Conservation (phyloP, 2,888 invertebrate genomes). For the Mesorhabditis sp. region DNA sequence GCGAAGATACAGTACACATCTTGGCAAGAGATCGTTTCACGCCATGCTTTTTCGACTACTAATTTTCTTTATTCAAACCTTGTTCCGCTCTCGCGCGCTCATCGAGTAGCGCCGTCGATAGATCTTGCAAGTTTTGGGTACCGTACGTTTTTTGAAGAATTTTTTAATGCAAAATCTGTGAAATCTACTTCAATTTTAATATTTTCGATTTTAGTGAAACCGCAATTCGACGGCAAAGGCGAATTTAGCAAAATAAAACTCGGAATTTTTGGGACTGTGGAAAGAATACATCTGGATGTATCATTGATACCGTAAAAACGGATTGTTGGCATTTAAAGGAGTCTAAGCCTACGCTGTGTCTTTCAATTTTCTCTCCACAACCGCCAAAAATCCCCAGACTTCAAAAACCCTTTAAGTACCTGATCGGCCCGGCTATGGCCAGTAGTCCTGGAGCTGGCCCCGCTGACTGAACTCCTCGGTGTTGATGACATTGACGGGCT, state of each 20-base stretch:
- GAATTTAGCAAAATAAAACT: not conserved
- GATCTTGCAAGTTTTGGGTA: not conserved
- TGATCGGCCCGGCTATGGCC: constrained; percentile 22
- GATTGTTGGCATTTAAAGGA: no score
- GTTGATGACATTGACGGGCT: constrained; percentile 24
- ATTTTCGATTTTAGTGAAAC: no score
- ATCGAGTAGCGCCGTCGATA: not conserved
- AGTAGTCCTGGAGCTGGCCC: constrained; percentile 28
- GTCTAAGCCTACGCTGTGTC: no score
- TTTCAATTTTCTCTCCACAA: no score
- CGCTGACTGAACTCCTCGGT: constrained; percentile 33
- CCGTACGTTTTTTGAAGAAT: not conserved
- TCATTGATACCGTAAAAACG: no score
- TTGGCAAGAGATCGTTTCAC: not conserved
- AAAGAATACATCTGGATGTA: no score
- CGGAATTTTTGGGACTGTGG: not conserved
- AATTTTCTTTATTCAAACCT: not conserved
- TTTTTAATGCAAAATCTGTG: no score
- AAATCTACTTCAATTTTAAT: no score
- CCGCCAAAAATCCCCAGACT: no score
- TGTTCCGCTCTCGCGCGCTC: not conserved
- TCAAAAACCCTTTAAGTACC: constrained; percentile 8
- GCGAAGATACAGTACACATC: no score
- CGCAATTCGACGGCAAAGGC: no score
- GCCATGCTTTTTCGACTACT: not conserved